Percentiles rank a stretch among this genome's conserved stretches.
Conservation (phyloP, 1,140 invertebrate genomes). For the Rhopalosiphum padi region DNA sequence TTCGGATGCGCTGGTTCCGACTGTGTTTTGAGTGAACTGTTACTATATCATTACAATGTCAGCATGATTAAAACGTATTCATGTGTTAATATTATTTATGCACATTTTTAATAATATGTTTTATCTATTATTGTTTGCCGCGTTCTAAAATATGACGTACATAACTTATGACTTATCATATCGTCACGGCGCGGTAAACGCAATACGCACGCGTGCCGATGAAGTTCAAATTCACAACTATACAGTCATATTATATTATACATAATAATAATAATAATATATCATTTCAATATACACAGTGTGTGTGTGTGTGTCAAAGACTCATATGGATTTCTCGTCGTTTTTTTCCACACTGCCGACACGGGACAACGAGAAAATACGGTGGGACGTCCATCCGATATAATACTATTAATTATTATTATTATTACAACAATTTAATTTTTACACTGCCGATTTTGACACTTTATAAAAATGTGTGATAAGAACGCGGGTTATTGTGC, state of each 20-base stretch:
- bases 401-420: too few relatives aligned
- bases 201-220: neutral
- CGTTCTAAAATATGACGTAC: neutral
- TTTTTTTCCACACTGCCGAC: neutral
- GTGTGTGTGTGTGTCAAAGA: neutral
- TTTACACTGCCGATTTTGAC: too few relatives aligned
- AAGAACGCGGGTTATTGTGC: neutral
- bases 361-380: neutral
- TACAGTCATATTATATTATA: neutral
- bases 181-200: neutral
- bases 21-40: neutral
- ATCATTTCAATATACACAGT: neutral
- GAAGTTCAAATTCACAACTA: neutral
- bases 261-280: too few relatives aligned
- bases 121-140: neutral
- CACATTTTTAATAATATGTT: neutral
- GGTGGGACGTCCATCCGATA: neutral
- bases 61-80: neutral
- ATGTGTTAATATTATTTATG: neutral
- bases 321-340: neutral
- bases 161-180: neutral
- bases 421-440: neutral
- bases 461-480: neutral
- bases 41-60: neutral
- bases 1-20: too few relatives aligned